A percentile compares a stretch with the other conserved stretches of the same genome.
These are phyloP conservation scores for Agonopterix alstromeriana DNA, from an alignment of 2,888 invertebrate genomes.

Conservation along the genomic window DNA sequence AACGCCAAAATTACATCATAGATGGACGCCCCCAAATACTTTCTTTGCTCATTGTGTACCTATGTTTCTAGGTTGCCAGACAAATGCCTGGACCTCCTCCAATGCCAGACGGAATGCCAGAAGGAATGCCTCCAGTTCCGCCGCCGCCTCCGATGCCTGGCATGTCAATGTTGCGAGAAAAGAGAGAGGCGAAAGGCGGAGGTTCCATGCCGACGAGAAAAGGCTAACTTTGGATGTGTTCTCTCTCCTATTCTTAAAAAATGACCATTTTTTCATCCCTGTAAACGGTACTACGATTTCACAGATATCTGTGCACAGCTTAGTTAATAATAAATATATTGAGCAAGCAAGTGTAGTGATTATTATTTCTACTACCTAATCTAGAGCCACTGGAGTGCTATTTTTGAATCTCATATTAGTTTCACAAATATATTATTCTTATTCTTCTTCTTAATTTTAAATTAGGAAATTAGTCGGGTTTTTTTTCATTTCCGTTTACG, in stretches of 20 bases:
- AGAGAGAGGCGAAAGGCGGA: conserved; percentile 58
- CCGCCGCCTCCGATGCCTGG: conserved; percentile 19
- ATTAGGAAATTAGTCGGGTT: no score
- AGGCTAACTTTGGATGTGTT: conserved; percentile 30
- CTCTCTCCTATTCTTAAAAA: background rate
- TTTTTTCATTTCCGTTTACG: no score
- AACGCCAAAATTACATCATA: no score
- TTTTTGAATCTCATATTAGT: no score
- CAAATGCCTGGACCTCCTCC: conserved; percentile 27
- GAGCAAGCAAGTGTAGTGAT: background rate
- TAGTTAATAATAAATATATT: background rate
- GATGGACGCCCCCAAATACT: no score
- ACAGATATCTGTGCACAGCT: conserved; percentile 3
- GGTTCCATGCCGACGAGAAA: conserved; percentile 61
- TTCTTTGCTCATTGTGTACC: background rate
- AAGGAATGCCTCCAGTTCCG: background rate
- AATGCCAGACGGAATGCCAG: conserved; percentile 10
- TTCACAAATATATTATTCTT: no score
- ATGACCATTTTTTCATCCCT: background rate
- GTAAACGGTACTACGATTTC: conserved; percentile 1
- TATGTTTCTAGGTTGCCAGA: conserved; percentile 36
- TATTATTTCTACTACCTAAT: no score
- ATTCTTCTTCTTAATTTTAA: no score
- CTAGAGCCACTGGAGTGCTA: no score
- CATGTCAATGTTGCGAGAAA: conserved; percentile 23